Conservation (phyloP, 2,113 vertebrate genomes). For the Rattus rattus region DNA sequence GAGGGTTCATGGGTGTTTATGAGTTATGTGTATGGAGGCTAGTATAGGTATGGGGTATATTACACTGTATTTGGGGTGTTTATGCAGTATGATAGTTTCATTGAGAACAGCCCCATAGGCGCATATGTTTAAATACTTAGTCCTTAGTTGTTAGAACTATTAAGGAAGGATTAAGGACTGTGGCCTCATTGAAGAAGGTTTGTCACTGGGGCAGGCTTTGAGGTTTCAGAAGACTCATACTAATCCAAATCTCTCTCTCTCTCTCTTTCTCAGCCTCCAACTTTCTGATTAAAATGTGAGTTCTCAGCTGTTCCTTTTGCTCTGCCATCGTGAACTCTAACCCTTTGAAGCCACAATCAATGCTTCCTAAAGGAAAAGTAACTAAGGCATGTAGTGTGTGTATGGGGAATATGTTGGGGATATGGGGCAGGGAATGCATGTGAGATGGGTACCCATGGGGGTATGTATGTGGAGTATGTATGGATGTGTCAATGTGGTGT, state of each 20-base stretch:
- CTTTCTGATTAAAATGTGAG: background rate
- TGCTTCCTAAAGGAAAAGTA: background rate
- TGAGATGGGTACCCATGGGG: background rate
- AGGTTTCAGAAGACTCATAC: background rate
- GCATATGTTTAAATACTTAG: background rate
- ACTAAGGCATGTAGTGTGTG: background rate
- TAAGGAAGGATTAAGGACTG: background rate
- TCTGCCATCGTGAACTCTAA: background rate
- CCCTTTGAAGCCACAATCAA: background rate
- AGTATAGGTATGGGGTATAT: too few species aligned
- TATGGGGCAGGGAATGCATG: background rate
- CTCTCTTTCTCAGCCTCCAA: background rate
- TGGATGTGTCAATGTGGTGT: too few species aligned
- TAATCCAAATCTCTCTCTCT: background rate
- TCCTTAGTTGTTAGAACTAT: background rate
- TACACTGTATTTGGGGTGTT: background rate
- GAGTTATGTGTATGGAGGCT: background rate
- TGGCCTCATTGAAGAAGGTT: background rate
- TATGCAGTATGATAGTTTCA: background rate
- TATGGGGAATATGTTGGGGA: background rate
- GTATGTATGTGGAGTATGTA: too few species aligned
- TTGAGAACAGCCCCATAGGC: background rate
- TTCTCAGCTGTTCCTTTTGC: background rate
- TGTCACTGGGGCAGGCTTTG: background rate
- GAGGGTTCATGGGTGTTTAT: background rate